Base-by-base conservation (phyloP, 1,140 invertebrate genomes). In the Drosophila fuyamai region DNA sequence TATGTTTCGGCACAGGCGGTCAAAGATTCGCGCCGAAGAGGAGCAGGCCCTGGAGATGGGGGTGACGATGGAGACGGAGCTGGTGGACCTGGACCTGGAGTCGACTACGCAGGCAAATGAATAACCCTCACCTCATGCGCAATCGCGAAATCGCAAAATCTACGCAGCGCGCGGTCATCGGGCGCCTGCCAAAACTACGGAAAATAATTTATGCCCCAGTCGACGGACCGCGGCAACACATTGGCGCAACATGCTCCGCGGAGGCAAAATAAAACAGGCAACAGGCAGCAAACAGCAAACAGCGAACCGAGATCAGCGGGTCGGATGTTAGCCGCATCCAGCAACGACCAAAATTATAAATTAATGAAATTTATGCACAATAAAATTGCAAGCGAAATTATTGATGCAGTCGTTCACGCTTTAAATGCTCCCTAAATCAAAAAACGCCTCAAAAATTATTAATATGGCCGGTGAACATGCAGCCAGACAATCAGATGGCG, bases 341-440 rank as follows among this genome's bases (percentile, higher is more conserved):
- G 66, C 63, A 78, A 62, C 83, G 76, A 82, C 83, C 89, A 92
- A 91, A 92, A 91, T 92, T 90, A 92, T 92, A 91, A 92, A 92
- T 92, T 92, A 85, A 92, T 91, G 85, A 92, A 92, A 92, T 92
- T 92, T 92, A 92, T 92, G 91, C 89, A 92, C 85, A 91, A 92
- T 92, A 88, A 92, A 92, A 92, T 92, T 91, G 90, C 82, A 89
- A 81, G 67, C 65, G 91, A 92, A 92, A 91, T 92, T 92, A 92
- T 92, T 92, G 90, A 92, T 92, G 91, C 76, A 85, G 77, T 85
- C 91, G 91, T 92, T 92, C 91, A 92, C 91, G 91, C 91, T 92
- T 92, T 92, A 90, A 91, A 91, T 91, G 79, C 85, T 79, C 80
- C 81, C 81, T 92, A 92, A 92, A 92, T 92, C 91, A 92, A 91